A percentile compares a stretch with the other conserved stretches of the same genome.
Evolutionary conservation across 1,140 invertebrate species (phyloP).

Genomic region (Tigriopus japonicus): DNA sequence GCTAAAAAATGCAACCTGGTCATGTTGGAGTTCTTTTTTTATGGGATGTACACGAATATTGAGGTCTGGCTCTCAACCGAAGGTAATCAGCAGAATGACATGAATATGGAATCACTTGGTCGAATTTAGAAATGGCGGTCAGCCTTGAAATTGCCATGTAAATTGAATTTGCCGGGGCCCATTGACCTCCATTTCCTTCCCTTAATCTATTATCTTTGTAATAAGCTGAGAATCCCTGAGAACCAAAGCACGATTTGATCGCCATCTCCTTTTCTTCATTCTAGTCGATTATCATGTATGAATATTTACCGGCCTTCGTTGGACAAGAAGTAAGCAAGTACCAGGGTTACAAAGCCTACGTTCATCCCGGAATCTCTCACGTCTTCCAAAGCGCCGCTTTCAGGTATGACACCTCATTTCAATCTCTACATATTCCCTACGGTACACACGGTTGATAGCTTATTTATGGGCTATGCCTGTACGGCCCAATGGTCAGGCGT

Average conservation of each 20-base stretch:
- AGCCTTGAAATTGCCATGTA: too few relatives aligned
- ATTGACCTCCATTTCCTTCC: too few relatives aligned
- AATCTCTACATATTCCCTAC: neutral
- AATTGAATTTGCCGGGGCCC: too few relatives aligned
- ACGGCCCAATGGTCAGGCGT: too few relatives aligned
- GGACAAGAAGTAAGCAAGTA: constrained; percentile 44
- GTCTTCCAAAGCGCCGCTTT: constrained; percentile 96
- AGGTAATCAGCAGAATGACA: too few relatives aligned
- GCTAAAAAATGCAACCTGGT: neutral
- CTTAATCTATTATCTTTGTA: too few relatives aligned
- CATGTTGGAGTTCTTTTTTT: too few relatives aligned
- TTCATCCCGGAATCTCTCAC: constrained; percentile 87
- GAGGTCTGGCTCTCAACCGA: too few relatives aligned
- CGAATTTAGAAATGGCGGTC: too few relatives aligned
- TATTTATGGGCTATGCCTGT: too few relatives aligned
- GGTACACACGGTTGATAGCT: neutral
- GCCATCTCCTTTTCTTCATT: constrained; percentile 23
- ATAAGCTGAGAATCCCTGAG: neutral
- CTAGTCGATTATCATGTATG: constrained; percentile 90
- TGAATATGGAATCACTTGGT: too few relatives aligned
- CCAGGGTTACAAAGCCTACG: constrained; percentile 64
- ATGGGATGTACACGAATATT: too few relatives aligned
- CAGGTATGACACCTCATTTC: constrained; percentile 21
- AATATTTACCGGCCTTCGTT: constrained; percentile 79
- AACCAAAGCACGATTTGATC: neutral